Conservation (phyloP, 2,888 invertebrate genomes). For the Lissocephala sabroskyi region DNA sequence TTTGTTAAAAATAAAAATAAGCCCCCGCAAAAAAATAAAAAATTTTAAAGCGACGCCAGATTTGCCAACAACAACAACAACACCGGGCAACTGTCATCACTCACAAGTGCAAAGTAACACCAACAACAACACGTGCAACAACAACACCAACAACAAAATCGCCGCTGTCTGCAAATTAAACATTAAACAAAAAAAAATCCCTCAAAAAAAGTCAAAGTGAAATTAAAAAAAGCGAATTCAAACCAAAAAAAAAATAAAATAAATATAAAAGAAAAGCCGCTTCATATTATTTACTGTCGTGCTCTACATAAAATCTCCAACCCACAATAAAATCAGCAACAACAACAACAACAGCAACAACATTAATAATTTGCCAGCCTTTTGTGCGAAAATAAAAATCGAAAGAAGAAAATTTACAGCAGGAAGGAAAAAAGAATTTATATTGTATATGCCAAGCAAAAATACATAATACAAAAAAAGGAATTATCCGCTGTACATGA, state of each 20-base stretch:
- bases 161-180: constrained; percentile 43
- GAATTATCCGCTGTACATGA: constrained; percentile 12
- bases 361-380: constrained; percentile 50
- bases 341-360: constrained; percentile 24
- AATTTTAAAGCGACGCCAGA: background rate
- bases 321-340: constrained; percentile 28
- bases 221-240: constrained; percentile 17
- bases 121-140: constrained; percentile 35
- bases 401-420: constrained; percentile 8
- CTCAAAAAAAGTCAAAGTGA: no score
- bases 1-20: constrained; percentile 23
- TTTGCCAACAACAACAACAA: constrained; percentile 18
- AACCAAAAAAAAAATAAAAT: background rate
- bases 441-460: constrained; percentile 30
- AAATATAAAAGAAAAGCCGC: constrained; percentile 10
- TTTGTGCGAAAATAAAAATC: background rate
- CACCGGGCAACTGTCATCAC: constrained; percentile 39
- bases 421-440: constrained; percentile 21
- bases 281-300: constrained; percentile 50
- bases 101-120: constrained; percentile 32
- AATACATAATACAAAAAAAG: constrained; percentile 25
- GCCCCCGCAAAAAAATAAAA: constrained; percentile 11
- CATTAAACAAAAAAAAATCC: constrained; percentile 26
- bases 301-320: constrained; percentile 36
- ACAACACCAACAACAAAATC: constrained; percentile 39